These are phyloP conservation scores for Chelonus insularis DNA, from an alignment of 1,140 invertebrate species.

Conservation along the genomic window DNA sequence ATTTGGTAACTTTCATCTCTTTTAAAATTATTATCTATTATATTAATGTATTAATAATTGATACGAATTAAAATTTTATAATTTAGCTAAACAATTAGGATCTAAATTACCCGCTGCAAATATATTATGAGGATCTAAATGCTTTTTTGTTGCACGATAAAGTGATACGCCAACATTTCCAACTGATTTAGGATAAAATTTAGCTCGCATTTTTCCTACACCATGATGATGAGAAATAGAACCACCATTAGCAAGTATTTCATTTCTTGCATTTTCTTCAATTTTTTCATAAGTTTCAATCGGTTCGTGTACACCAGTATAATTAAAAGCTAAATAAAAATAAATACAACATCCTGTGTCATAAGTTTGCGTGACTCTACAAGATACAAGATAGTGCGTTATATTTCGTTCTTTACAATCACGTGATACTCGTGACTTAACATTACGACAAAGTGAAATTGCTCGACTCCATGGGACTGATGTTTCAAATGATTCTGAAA, in stretches of 20 bases:
- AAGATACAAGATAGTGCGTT: constrained; percentile 71
- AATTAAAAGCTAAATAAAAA: constrained; percentile 96
- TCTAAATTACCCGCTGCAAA: constrained; percentile 86
- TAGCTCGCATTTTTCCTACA: constrained; percentile 88
- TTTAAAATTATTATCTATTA: too few relatives aligned
- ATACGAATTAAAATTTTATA: too few relatives aligned
- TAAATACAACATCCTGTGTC: constrained; percentile 97
- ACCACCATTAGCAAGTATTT: constrained; percentile 88
- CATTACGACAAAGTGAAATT: constrained; percentile 81
- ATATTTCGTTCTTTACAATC: constrained; percentile 74
- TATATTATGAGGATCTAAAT: constrained; percentile 92
- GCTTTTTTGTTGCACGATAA: constrained; percentile 78
- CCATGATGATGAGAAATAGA: constrained; percentile 97
- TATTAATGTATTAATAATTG: too few relatives aligned
- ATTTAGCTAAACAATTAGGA: constrained; percentile 44
- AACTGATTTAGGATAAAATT: constrained; percentile 79
- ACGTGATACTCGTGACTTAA: constrained; percentile 77
- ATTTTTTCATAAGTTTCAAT: constrained; percentile 83
- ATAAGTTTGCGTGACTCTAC: constrained; percentile 94
- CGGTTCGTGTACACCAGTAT: constrained; percentile 69
- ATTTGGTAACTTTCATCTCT: constrained; percentile 23
- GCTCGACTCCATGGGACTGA: constrained; percentile 95
- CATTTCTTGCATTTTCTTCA: constrained; percentile 83
- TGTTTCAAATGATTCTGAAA: constrained; percentile 98
- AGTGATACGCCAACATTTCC: constrained; percentile 75